phyloP scores from a whole-genome alignment of 2,797 vertebrate species.

The Morelia viridis region DNA sequence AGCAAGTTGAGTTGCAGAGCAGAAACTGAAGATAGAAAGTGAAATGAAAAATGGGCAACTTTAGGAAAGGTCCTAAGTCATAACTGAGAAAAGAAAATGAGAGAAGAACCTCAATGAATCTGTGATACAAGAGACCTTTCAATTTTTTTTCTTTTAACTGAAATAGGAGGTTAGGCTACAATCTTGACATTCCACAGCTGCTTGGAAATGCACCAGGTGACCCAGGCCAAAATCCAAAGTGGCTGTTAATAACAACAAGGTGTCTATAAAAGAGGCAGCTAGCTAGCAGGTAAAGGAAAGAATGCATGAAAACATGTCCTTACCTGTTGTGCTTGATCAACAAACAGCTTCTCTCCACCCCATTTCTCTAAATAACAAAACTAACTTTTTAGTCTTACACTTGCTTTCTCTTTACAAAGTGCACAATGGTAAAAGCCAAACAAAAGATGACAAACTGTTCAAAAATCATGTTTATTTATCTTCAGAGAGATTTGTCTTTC shows the following conservation, averaged over 20 bases:
- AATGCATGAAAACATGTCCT: neutral
- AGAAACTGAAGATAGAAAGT: neutral
- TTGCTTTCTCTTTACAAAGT: neutral
- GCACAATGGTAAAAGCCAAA: neutral
- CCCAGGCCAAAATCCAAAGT: neutral
- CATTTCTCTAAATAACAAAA: neutral
- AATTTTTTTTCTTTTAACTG: neutral
- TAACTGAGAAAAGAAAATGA: neutral
- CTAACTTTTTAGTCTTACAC: neutral
- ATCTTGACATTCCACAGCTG: neutral
- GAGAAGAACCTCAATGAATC: neutral
- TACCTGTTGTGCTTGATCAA: neutral
- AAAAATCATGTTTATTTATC: neutral
- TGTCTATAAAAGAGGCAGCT: neutral
- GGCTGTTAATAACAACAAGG: slow-evolving; percentile 23
- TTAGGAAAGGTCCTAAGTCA: neutral
- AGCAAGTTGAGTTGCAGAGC: neutral
- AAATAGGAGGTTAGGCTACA: neutral
- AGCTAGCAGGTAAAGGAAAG: slow-evolving; percentile 8
- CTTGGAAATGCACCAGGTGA: slow-evolving; percentile 15
- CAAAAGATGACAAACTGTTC: neutral
- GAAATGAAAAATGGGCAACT: neutral
- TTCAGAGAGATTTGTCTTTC: neutral
- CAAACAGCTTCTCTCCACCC: neutral
- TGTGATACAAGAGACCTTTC: neutral